Base-by-base conservation (phyloP, 1,140 invertebrate species). In the Neomicropteryx cornuta region DNA sequence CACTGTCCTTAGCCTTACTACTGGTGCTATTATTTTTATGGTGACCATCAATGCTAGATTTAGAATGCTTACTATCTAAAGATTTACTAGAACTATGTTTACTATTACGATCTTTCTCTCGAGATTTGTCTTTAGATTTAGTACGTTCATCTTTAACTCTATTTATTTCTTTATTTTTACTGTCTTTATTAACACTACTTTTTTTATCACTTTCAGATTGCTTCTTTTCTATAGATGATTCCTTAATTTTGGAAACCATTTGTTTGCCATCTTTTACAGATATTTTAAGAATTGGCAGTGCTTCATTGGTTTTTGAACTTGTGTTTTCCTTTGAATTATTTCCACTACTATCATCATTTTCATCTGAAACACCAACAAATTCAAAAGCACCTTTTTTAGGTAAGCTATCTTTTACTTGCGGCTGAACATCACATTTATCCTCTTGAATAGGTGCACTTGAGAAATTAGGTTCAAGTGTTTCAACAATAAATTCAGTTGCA, bases 181-280 rank as follows among this genome's bases (percentile, higher is more conserved):
- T 59, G 22, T 60, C 54, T 48, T 66, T 71, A 29, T 66, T 56
- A 43, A 47, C 44, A 53, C 51, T 60, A 33, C 47, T 46, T 43
- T 51, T 50, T 46, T 51, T 60, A 44, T 61, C 56, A 41, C 55
- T 56, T 45, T 62, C 59, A 17, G 48, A 52, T 37, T 52, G 34
- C 47, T 57, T 50, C 14, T 32, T 36, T 31, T 50, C 58, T 49
- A 63, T 57, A 43, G 43, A 49, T 33, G 46, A 50, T 48, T 68
- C 62, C 42, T 66, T 69, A 34, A 82, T 66, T 63, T 82, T 77
- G 5, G 76, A 75, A 41, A 83, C 59, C 29, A 82, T 67, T 55
- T 82, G 74, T 58, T 81, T 81, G 6, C 80, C 81, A 66, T 83
- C 81, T 48, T 77, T 75, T 43, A 83, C 70, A 20, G 75, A 75